Evolutionary conservation across 2,888 invertebrate genomes (phyloP).

Genomic region (Pocota personata): DNA sequence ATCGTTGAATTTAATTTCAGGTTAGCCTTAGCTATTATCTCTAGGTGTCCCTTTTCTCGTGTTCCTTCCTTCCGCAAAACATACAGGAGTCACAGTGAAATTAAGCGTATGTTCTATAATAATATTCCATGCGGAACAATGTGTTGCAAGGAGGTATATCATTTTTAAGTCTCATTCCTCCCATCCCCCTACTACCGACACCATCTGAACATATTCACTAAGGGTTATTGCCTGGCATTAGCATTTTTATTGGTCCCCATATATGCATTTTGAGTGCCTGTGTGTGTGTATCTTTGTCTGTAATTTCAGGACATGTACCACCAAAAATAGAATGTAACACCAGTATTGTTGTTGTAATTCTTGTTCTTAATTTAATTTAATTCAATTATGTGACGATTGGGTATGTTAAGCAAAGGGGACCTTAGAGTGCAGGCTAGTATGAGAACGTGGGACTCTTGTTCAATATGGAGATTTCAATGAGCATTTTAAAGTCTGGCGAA

Average conservation of each 20-base stretch:
- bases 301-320: slow-evolving; percentile 47
- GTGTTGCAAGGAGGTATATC: slow-evolving; percentile 67
- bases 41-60: slow-evolving; percentile 28
- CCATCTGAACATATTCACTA: slow-evolving; percentile 65
- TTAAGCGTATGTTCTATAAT: slow-evolving; percentile 65
- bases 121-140: slow-evolving; percentile 66
- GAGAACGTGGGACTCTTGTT: background rate
- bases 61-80: slow-evolving; percentile 9
- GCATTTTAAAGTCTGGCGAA: background rate
- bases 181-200: background rate
- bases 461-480: background rate
- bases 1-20: slow-evolving; percentile 53
- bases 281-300: slow-evolving; percentile 30
- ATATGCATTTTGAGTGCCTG: slow-evolving; percentile 31
- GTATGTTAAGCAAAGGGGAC: slow-evolving; percentile 12
- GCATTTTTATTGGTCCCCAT: slow-evolving; percentile 66
- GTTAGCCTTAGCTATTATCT: slow-evolving; percentile 55
- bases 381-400: slow-evolving; percentile 68
- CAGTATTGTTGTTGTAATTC: slow-evolving; percentile 50
- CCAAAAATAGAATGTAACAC: slow-evolving; percentile 41
- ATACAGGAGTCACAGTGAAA: slow-evolving; percentile 42
- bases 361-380: slow-evolving; percentile 61
- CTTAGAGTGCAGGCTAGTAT: background rate
- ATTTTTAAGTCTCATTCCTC: slow-evolving; percentile 64
- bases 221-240: slow-evolving; percentile 72